Evolutionary conservation across 1,140 invertebrate species (phyloP).

Genomic region (Muscidifurax raptorellus): DNA sequence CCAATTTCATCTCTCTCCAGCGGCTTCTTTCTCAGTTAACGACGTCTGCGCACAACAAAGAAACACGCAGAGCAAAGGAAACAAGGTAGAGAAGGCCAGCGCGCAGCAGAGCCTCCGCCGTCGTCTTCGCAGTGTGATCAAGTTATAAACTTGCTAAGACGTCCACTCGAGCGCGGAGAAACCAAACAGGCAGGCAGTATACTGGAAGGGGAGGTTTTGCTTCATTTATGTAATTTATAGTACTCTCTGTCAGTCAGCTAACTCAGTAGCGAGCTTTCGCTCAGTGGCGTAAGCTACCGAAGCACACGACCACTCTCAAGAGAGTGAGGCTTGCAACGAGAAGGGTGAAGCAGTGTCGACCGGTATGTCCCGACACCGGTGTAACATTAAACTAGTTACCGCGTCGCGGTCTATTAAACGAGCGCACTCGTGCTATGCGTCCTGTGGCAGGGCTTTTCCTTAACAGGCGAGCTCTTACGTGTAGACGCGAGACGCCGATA

Average conservation of each 20-base stretch:
- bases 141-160: slow-evolving; percentile 70
- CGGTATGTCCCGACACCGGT: slow-evolving; percentile 59
- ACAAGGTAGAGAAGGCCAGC: background rate
- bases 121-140: slow-evolving; percentile 61
- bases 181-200: background rate
- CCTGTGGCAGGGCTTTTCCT: background rate
- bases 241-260: slow-evolving; percentile 61
- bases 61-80: background rate
- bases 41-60: background rate
- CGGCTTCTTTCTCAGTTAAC: background rate
- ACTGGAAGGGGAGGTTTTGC: slow-evolving; percentile 56
- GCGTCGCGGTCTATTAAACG: slow-evolving; percentile 58
- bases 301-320: slow-evolving; percentile 49
- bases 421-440: slow-evolving; percentile 44
- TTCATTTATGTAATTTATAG: slow-evolving; percentile 72
- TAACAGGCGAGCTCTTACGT: background rate
- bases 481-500: background rate
- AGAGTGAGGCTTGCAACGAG: background rate
- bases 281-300: slow-evolving; percentile 13
- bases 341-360: background rate
- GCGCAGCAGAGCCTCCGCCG: background rate
- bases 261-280: slow-evolving; percentile 43
- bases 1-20: background rate
- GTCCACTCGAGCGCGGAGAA: slow-evolving; percentile 59
- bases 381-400: slow-evolving; percentile 68